Percentiles rank a stretch among this genome's conserved stretches.
Conservation (phyloP, 2,113 vertebrate species). For the Trochalopteron elliotii region DNA sequence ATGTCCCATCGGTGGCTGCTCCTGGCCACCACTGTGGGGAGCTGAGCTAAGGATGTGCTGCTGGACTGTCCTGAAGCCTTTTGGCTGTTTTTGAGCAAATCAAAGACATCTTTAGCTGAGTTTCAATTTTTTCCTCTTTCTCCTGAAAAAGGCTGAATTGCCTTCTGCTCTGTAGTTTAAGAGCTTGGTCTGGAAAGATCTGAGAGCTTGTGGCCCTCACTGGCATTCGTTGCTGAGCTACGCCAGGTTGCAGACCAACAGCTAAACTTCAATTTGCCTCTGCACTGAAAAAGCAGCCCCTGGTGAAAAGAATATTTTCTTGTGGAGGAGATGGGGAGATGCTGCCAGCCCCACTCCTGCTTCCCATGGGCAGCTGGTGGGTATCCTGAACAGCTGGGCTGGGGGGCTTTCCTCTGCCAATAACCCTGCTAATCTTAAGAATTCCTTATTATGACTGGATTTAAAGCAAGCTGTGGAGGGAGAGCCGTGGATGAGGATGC, state of each 20-base stretch:
- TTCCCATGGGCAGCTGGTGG: background rate
- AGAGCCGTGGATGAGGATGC: background rate
- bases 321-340: background rate
- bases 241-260: accelerated
- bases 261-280: accelerated
- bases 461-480: background rate
- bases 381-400: background rate
- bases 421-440: background rate
- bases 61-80: background rate
- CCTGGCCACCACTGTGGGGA: background rate
- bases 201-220: background rate
- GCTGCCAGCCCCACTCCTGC: background rate
- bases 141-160: background rate
- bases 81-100: background rate
- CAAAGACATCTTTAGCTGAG: background rate
- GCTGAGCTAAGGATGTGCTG: background rate
- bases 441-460: background rate
- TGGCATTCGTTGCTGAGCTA: background rate
- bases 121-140: background rate
- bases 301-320: background rate
- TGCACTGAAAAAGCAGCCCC: background rate
- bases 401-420: background rate
- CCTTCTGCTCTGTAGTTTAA: background rate
- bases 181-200: background rate
- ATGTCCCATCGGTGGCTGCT: background rate